Evolutionary conservation across 2,113 vertebrate species (phyloP).

Genomic region (cat (Felis catus)): DNA sequence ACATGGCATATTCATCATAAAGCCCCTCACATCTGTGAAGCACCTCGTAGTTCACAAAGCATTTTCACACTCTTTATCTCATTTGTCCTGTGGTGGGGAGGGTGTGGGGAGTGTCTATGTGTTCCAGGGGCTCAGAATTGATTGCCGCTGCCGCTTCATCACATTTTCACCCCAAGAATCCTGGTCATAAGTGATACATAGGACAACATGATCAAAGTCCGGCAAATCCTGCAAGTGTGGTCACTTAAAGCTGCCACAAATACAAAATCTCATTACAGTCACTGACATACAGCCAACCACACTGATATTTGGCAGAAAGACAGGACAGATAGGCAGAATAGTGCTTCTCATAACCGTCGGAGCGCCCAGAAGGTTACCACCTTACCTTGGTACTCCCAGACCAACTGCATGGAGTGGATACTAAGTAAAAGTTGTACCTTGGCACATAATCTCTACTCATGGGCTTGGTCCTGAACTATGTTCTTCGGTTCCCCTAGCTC

Average conservation of each 20-base stretch:
- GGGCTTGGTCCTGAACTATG: neutral
- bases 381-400: neutral
- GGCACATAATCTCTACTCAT: neutral
- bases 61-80: neutral
- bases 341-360: neutral
- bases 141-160: neutral
- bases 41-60: neutral
- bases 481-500: neutral
- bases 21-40: neutral
- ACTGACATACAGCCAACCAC: neutral
- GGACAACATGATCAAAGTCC: conserved; percentile 7
- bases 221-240: neutral
- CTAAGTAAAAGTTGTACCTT: neutral
- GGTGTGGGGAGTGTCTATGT: neutral
- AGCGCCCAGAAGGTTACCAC: neutral
- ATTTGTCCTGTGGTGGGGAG: neutral
- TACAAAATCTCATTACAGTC: conserved; percentile 1
- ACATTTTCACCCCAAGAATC: neutral
- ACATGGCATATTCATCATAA: neutral
- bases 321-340: neutral
- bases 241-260: neutral
- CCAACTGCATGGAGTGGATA: neutral
- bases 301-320: neutral
- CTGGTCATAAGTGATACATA: neutral
- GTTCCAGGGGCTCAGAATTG: neutral